Evolutionary conservation across 2,797 vertebrate genomes (phyloP), one percentile per base, ranked within the genome.

Genomic region (Lophius americanus): DNA sequence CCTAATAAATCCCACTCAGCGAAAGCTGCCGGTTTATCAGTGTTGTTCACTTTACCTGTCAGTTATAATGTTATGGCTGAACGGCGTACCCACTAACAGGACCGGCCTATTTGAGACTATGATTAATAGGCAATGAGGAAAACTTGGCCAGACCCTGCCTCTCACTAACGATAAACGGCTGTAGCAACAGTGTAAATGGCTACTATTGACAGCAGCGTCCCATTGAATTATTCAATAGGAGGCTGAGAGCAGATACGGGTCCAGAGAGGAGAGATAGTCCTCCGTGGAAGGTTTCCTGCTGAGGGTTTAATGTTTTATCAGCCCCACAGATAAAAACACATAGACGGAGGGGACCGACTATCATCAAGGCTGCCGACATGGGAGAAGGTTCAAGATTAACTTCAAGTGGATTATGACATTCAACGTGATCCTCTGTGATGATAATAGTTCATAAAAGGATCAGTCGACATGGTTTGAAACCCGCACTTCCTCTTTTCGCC

Each of bases 141-240:
- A 69, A 71, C 57, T 75, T 75, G 62, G 46, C 42, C 37, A 12
- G 60, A 57, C 55, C 32, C 64, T 57, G 23, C 54, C 37, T 76
- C 42, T 70, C 37, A 13, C 36, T 10, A 58, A 74, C 57, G 72
- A 68, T 64, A 80, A 81, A 56, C 53, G 66, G 46, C 60, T 78
- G 60, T 9, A 55, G 65, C 60, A 68, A 59, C 69, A 63, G 60
- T 39, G 35, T 65, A 43, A 53, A 53, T 41, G 42, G 72, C 59
- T 59, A 73, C 68, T 73, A 64, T 72, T 73, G 85, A 86, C 78
- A 67, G 64, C 79, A 57, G 4, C 38, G 43, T 46, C 65, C n/a
- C 58, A n/a, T 12, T 88, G 73, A 84, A 90, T 88, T 79, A 89
- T 91, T 86, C 67, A 88, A 36, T 55, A 49, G 58, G 62, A 76